Evolutionary conservation across 2,888 invertebrate genomes (phyloP), one percentile per base, ranked within the genome.

Genomic region (Cylindroiulus punctatus): DNA sequence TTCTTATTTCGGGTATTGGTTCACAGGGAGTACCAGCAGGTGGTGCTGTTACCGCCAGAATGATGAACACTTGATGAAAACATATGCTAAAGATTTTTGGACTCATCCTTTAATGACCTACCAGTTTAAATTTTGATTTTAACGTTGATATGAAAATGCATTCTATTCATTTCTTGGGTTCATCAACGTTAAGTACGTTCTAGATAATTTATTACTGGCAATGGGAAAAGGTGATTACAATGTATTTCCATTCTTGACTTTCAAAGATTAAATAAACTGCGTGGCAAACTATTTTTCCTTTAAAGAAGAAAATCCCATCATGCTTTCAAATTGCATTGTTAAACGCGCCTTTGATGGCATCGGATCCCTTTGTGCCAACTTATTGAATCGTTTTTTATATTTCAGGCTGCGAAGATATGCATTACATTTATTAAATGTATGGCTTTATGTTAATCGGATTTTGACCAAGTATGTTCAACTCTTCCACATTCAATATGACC

Each of bases 381-480:
- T 65, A 65, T 65, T 65, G 57, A 65, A 65, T 65, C 52, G 57
- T 22, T 65, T 65, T 57, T 65, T 65, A 22, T 65, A 19, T 26
- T 65, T 65, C 57, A 65, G 19, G 57, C 57, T 65, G 57, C 57
- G 57, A 65, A 65, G 57, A 65, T 22, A 65, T 12, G 22, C 57
- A 65, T 65, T 65, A 65, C 7, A 65, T 65, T 65, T 22, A 65
- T 65, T 65, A 65, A 65, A 65, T 65, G 19, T 65, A 65, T 22
- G 57, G 57, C 12, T 65, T 65, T 65, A 65, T 65, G 57, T 26
- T 65, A 65, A 65, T 65, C 57, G 57, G 57, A 65, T 65, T 65
- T 65, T 65, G 5, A 22, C 22, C 22, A 22, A 3, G 57, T 26
- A 65, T 22, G 22, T 65, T 65, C 57, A 65, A 22, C 57, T 52